These are phyloP conservation scores for Bothrops alternatus DNA, from an alignment of 2,797 vertebrate genomes.

Conservation along the genomic window DNA sequence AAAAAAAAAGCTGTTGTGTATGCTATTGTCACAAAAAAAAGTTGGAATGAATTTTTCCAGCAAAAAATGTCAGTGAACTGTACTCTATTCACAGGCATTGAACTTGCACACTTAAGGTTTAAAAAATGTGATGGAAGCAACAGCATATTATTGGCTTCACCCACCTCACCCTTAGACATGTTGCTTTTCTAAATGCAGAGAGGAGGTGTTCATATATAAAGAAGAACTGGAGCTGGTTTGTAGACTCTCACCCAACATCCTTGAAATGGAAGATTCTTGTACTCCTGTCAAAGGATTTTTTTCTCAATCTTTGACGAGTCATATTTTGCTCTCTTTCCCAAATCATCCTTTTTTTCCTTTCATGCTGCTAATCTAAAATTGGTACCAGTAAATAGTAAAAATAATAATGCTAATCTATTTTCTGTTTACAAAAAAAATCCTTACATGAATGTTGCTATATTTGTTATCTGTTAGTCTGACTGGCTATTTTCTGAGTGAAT, in stretches of 20 bases:
- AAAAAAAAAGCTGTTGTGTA: not conserved
- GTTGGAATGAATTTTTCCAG: not conserved
- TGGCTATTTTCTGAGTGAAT: not conserved
- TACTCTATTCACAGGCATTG: not conserved
- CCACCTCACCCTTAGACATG: not conserved
- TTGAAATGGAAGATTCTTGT: not conserved
- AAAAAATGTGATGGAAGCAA: not conserved
- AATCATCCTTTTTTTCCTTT: not conserved
- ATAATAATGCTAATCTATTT: conserved; percentile 27
- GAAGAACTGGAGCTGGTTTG: not conserved
- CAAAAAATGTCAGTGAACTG: not conserved
- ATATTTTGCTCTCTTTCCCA: not conserved
- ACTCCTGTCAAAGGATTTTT: not conserved
- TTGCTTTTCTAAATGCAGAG: not conserved
- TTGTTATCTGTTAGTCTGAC: not conserved
- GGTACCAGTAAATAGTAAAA: conserved; percentile 3
- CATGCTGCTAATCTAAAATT: not conserved
- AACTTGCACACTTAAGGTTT: not conserved
- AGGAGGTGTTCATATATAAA: not conserved
- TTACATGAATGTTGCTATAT: not conserved
- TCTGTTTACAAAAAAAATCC: not conserved
- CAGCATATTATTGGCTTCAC: not conserved
- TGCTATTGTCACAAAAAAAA: not conserved
- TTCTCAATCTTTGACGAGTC: not conserved
- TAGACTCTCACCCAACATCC: not conserved